Evolutionary conservation across 2,113 vertebrate species (phyloP).

Genomic region (western clawed frog (Xenopus tropicalis)): UCB_Xtro_10.0 CM004451.2:61132001-61132500

Average conservation of each 20-base stretch:
- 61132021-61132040: conserved; percentile 53
- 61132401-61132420: conserved; percentile 30
- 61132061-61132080: conserved; percentile 57
- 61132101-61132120: conserved; percentile 56
- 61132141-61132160: conserved; percentile 53
- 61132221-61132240: conserved; percentile 37
- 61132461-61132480: conserved; percentile 16
- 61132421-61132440: conserved; percentile 22
- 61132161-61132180: conserved; percentile 53
- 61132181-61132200: conserved; percentile 46
- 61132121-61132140: conserved; percentile 22
- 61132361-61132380: neutral
- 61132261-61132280: conserved; percentile 55
- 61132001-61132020: conserved; percentile 14
- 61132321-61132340: neutral
- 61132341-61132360: neutral
- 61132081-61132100: conserved; percentile 76
- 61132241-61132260: conserved; percentile 49
- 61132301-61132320: neutral
- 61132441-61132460: conserved; percentile 33
- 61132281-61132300: neutral
- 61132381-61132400: neutral
- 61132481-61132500: neutral
- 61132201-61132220: conserved; percentile 48
- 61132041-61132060: conserved; percentile 44